Evolutionary conservation across 2,888 invertebrate genomes (phyloP), one percentile per base, ranked within the genome.

Genomic region (Drosophila diplacantha): DNA sequence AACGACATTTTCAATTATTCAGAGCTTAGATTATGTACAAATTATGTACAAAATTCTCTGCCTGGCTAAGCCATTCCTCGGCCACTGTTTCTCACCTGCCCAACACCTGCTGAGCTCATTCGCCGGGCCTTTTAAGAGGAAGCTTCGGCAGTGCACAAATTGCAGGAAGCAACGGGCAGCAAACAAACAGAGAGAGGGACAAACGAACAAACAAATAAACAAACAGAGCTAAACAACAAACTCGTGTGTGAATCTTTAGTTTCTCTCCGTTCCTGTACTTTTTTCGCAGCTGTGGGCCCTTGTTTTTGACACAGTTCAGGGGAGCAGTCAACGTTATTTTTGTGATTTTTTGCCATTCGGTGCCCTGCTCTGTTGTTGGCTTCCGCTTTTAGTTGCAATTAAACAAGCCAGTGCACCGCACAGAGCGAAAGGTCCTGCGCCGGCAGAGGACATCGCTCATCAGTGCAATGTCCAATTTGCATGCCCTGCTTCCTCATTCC

Each of bases 341-440:
- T 64, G 51, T 58, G 56, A 56, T 54, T 49, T 57, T 34, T 37
- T 39, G 11, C 22, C 20, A 29, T 52, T 55, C 24, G 34, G 38
- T 53, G 20, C 20, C 31, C 20, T 24, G 58, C 58, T 57, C 46
- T 43, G 61, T 46, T 72, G 63, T 49, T 49, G 41, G 49, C 49
- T 63, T 74, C 57, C 68, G 70, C 73, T 83, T 81, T 81, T 78
- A 74, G 79, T 78, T 83, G 83, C 80, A 80, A 80, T 80, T 80
- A 80, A 83, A 83, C 79, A 78, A 83, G 83, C 71, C 69, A 73
- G 79, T 80, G 71, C 72, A 69, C 67, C 67, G 72, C 70, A 55
- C 52, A 41, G 58, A 61, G 72, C 58, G 64, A 55, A 55, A 46
- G 68, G 69, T 20, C 68, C 53, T 46, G 49, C 41, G 38, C 38